These are phyloP conservation scores for Heliornis fulica DNA, from an alignment of 2,113 vertebrate species.

Conservation along the genomic window DNA sequence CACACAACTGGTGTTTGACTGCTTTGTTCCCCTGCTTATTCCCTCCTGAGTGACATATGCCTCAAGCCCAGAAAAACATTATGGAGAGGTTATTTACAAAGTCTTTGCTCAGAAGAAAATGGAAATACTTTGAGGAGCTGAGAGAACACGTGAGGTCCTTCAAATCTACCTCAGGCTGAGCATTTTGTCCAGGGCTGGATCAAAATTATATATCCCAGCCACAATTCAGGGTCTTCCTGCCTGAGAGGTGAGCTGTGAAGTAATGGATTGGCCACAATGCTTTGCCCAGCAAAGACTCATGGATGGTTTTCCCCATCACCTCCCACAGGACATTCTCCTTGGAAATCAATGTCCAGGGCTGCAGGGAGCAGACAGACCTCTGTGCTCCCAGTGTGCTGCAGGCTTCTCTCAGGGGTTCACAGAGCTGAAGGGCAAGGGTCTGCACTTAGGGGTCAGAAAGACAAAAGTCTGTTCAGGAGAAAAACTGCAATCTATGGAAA, in stretches of 20 bases:
- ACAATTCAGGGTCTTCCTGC: background rate
- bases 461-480: background rate
- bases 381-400: background rate
- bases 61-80: background rate
- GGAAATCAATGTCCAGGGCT: background rate
- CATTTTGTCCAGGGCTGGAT: background rate
- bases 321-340: background rate
- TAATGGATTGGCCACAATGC: rapidly evolving
- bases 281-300: background rate
- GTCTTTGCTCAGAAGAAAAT: background rate
- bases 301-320: background rate
- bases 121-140: background rate
- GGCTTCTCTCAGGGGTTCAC: background rate
- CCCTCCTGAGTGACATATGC: background rate
- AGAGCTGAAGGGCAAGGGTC: background rate
- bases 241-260: background rate
- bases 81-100: background rate
- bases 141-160: background rate
- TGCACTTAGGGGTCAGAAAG: background rate
- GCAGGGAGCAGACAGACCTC: background rate
- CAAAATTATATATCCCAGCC: background rate
- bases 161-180: background rate
- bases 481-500: background rate
- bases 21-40: background rate
- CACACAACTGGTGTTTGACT: background rate